Evolutionary conservation across 2,113 vertebrate genomes (phyloP).

Genomic region (Tonatia bakeri): DNA sequence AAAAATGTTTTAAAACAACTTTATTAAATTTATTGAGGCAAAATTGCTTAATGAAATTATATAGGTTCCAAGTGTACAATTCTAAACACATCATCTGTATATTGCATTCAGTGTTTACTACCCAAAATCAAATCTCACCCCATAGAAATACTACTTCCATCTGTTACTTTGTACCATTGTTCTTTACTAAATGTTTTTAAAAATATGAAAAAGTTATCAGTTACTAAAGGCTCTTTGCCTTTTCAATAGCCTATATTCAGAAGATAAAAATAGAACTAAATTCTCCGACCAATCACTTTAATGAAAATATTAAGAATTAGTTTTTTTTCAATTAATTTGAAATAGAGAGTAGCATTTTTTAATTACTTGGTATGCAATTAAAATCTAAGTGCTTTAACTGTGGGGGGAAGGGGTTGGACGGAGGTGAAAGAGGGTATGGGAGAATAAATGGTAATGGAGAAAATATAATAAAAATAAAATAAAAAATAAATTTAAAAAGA

Average conservation of each 20-base stretch:
- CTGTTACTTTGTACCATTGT: background rate
- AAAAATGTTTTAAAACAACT: background rate
- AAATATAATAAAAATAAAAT: no score
- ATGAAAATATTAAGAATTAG: background rate
- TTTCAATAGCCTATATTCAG: background rate
- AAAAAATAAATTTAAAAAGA: no score
- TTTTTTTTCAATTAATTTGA: background rate
- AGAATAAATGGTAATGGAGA: no score
- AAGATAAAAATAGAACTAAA: background rate
- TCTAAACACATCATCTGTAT: background rate
- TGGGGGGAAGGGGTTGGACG: no score
- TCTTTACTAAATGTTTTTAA: background rate
- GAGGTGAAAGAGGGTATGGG: no score
- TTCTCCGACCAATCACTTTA: background rate
- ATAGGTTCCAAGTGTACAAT: background rate
- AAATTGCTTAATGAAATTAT: background rate
- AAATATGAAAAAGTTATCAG: background rate
- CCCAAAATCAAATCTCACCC: background rate
- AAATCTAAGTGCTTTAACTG: background rate
- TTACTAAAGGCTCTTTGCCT: background rate
- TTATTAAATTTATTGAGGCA: background rate
- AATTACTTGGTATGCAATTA: background rate
- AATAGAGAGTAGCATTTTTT: background rate
- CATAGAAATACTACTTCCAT: background rate
- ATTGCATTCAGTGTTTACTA: background rate